Base-by-base conservation (phyloP, 2,888 invertebrate genomes). In the Tipula unca region DNA sequence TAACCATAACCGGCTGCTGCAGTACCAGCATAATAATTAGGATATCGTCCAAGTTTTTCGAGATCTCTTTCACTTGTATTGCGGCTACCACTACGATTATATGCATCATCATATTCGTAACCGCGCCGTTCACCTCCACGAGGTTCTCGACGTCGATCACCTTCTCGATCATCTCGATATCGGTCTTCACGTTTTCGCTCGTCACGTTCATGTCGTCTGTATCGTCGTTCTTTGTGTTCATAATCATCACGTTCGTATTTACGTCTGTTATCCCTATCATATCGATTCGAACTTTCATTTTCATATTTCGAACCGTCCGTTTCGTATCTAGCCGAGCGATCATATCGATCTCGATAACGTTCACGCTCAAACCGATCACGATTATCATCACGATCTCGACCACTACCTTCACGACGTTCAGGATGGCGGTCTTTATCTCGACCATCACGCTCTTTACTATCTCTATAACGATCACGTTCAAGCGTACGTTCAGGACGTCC, bases 271-370 rank as follows among this genome's bases (percentile, higher is more conserved):
- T 85, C 83, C 35, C 87, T 85, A 84, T 89, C 89, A 54, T 89
- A 89, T 8, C 90, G 88, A 14, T 88, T 87, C 0, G 91, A 90
- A 86, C 93, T 92, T 89, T 95, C 94, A 88, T 94, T 94, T 89
- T 93, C 94, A 89, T 93, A 94, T 89, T 94, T 94, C 1, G 94
- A 93, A 87, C 93, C 94, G 86, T 95, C 94, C 0, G 92, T 92
- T 87, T 95, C 94, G 89, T 94, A 94, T 85, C 87, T 87, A 54
- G 86, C 86, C 36, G 85, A 85, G 39, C 86, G 86, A 29, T 87
- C 92, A 39, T 87, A 87, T 13, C 86, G 87, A 85, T 88, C 87
- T 85, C 90, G 90, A 84, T 91, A 91, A 87, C 92, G 91, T 87
- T 91, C 91, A 17, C 88, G 86, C 14, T 88, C 89, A 82, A 88